Evolutionary conservation across 2,797 vertebrate species (phyloP).

Genomic region (Sphaeramia orbicularis): DNA sequence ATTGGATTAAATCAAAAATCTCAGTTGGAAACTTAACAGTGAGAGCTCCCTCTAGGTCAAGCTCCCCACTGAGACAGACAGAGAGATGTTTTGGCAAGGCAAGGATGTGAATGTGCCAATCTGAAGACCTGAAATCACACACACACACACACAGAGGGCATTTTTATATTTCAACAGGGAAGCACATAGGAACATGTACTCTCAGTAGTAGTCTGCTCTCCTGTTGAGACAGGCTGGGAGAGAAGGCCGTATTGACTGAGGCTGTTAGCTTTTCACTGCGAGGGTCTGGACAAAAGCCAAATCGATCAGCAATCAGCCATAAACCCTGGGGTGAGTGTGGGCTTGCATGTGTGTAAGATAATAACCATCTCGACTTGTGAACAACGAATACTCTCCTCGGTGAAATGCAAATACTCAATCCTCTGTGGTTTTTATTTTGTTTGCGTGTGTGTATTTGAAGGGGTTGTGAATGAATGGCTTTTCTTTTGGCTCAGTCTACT

Average conservation of each 20-base stretch:
- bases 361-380: slow-evolving; percentile 10
- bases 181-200: slow-evolving; percentile 1
- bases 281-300: slow-evolving; percentile 51
- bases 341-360: slow-evolving; percentile 6
- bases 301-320: slow-evolving; percentile 69
- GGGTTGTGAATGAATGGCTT: slow-evolving; percentile 51
- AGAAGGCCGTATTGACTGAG: slow-evolving; percentile 21
- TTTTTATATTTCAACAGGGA: not conserved
- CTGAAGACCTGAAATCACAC: slow-evolving; percentile 1
- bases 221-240: slow-evolving; percentile 15
- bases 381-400: slow-evolving; percentile 13
- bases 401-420: slow-evolving; percentile 35
- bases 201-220: slow-evolving; percentile 8
- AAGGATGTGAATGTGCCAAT: slow-evolving; percentile 3
- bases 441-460: slow-evolving; percentile 12
- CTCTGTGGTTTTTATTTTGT: slow-evolving; percentile 13
- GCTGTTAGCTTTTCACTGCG: slow-evolving; percentile 56
- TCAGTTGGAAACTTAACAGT: slow-evolving; percentile 16
- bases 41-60: slow-evolving; percentile 18
- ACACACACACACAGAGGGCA: slow-evolving; percentile 11
- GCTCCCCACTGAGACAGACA: slow-evolving; percentile 15
- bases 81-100: slow-evolving; percentile 4
- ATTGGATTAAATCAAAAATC: slow-evolving; percentile 21
- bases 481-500: slow-evolving; percentile 40
- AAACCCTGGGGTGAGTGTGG: slow-evolving; percentile 18